Evolutionary conservation across 2,113 vertebrate genomes (phyloP), one percentile per base, ranked within the genome.

Genomic region (Vicugna pacos): DNA sequence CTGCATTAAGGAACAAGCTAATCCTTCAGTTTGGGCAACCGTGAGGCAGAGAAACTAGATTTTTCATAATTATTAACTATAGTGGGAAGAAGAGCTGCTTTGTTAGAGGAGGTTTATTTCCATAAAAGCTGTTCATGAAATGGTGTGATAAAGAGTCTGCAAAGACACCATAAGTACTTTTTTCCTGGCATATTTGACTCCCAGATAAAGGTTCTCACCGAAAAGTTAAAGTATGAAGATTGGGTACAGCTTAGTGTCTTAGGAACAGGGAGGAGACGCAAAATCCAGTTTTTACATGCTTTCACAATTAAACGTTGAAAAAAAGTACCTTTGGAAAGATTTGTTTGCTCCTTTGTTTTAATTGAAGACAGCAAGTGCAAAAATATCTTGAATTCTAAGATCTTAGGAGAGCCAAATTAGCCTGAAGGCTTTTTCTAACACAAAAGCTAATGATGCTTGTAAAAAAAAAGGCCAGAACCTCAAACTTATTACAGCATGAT

Each of bases 1-100:
- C 9, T 83, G 22, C n/a, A 64, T 54, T 89, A 62, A 90, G 9
- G 42, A 87, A 22, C 5, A 60, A 38, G 54, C 35, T 86, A 73
- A 93, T 60, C 62, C 93, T 97, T 93, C 26, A 93, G 52, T 16
- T 81, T 42, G 22, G 81, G 24, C n/a, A 82, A 13, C n/a, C 65
- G 38, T 38, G 46, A 90, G 32, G 17, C 52, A 93, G 73, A 56
- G 16, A 22, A 46, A 69, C 13, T 80, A 65, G 52, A 64, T 42
- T 77, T 93, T 87, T 88, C 50, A 32, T 46, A 58, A 20, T 94
- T 89, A 79, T 89, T 89, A 72, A 80, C 54, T 91, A 72, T 13
- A 67, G 3, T 56, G 30, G 19, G 52, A 95, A n/a, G 28, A 76
- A 94, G 48, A 92, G 9, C 38, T 72, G 13, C 35, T 70, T 4